A percentile compares a stretch with the other conserved stretches of the same genome.
Evolutionary conservation across 2,888 invertebrate genomes (phyloP).

Genomic region (Thereva nobilitata): DNA sequence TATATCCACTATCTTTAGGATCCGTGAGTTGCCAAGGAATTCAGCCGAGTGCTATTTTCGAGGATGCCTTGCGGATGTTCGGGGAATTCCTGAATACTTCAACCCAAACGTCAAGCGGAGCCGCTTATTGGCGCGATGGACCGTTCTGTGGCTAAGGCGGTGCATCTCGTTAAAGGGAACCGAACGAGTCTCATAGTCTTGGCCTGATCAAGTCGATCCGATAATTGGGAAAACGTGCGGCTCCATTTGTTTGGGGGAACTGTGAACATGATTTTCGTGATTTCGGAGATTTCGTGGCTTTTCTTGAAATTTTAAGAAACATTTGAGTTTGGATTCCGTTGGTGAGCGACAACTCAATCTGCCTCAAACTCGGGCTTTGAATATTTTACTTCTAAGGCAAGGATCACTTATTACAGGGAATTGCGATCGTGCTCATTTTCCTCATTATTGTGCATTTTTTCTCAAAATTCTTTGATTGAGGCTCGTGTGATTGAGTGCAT

Average conservation of each 20-base stretch:
- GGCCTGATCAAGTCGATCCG: conserved; percentile 10
- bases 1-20: neutral
- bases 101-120: too few species aligned
- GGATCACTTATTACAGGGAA: too few species aligned
- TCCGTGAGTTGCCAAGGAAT: conserved; percentile 7
- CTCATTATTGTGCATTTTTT: too few species aligned
- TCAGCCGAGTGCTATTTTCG: conserved; percentile 4
- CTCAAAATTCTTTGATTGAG: too few species aligned
- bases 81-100: neutral
- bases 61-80: conserved; percentile 9
- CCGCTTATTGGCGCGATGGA: too few species aligned
- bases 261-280: conserved; percentile 34
- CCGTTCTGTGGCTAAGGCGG: neutral
- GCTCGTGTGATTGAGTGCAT: too few species aligned
- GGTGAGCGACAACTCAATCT: too few species aligned
- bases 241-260: conserved; percentile 29
- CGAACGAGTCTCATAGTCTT: neutral
- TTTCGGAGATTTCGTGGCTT: neutral
- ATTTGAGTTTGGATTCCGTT: too few species aligned
- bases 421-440: too few species aligned
- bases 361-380: too few species aligned
- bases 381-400: too few species aligned
- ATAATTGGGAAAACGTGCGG: conserved; percentile 32
- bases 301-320: too few species aligned
- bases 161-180: neutral